A percentile compares a stretch with the other conserved stretches of the same genome.
Evolutionary conservation across 2,797 vertebrate species (phyloP).

Genomic region (Ficedula albicollis): DNA sequence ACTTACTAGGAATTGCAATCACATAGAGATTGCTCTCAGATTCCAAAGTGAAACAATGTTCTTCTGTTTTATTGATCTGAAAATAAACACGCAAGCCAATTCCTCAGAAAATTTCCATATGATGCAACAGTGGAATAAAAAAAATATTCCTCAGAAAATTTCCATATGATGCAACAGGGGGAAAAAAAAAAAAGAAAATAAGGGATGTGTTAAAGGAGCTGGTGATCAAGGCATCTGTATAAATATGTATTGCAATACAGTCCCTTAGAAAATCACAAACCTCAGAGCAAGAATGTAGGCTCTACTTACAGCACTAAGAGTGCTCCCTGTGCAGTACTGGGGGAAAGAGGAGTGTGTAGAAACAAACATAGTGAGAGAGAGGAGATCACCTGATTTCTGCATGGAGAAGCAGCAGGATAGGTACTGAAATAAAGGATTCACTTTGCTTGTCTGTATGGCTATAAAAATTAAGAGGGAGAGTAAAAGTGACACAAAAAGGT

Average conservation of each 20-base stretch:
- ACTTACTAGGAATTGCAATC: neutral
- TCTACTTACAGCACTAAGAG: neutral
- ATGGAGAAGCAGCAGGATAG: neutral
- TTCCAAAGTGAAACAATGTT: neutral
- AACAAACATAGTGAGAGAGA: neutral
- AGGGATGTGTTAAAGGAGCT: neutral
- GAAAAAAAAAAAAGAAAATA: neutral
- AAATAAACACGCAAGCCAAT: neutral
- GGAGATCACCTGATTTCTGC: neutral
- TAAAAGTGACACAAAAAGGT: neutral
- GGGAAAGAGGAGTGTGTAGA: neutral
- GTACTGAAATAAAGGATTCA: neutral
- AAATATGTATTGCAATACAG: neutral
- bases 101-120: neutral
- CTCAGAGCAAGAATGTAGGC: neutral
- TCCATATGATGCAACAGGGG: neutral
- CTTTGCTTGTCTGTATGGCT: neutral
- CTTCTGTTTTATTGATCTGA: neutral
- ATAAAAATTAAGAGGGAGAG: neutral
- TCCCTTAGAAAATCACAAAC: neutral
- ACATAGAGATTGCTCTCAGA: neutral
- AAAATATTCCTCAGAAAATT: neutral
- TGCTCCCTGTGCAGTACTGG: neutral
- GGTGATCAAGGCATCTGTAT: neutral
- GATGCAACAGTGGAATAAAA: neutral